These are phyloP conservation scores for Acleris emargana DNA, from an alignment of 2,888 invertebrate genomes.

Conservation along the genomic window DNA sequence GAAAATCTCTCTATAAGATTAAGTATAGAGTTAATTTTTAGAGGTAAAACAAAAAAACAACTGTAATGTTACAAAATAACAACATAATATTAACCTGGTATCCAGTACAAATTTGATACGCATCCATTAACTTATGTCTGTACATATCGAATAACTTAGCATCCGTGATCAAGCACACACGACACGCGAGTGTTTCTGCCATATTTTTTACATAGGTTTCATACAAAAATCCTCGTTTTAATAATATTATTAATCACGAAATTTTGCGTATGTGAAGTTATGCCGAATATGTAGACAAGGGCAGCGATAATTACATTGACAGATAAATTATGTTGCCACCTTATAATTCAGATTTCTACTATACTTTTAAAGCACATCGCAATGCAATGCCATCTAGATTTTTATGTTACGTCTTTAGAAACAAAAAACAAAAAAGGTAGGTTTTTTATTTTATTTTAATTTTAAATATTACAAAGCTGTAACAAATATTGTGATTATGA, in stretches of 20 bases:
- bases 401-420: too few species aligned
- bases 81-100: slow-evolving; percentile 49
- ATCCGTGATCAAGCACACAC: slow-evolving; percentile 63
- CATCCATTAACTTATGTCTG: slow-evolving; percentile 50
- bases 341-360: not conserved
- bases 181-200: slow-evolving; percentile 56
- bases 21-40: not conserved
- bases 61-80: slow-evolving; percentile 17
- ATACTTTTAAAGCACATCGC: not conserved
- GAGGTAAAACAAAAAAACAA: not conserved
- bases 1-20: not conserved
- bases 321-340: not conserved
- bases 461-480: too few species aligned
- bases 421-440: too few species aligned
- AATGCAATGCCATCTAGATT: too few species aligned
- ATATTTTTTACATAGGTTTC: slow-evolving; percentile 44
- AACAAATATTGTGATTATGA: too few species aligned
- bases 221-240: slow-evolving; percentile 31
- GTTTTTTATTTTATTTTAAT: too few species aligned
- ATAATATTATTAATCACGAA: not conserved
- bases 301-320: slow-evolving; percentile 1
- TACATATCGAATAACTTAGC: slow-evolving; percentile 60
- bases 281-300: too few species aligned
- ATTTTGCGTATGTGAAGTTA: not conserved
- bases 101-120: slow-evolving; percentile 60